Percentiles rank a stretch among this genome's conserved stretches.
These are phyloP conservation scores for Ormyrus thymus DNA, from an alignment of 2,888 invertebrate species.

Conservation along the genomic window DNA sequence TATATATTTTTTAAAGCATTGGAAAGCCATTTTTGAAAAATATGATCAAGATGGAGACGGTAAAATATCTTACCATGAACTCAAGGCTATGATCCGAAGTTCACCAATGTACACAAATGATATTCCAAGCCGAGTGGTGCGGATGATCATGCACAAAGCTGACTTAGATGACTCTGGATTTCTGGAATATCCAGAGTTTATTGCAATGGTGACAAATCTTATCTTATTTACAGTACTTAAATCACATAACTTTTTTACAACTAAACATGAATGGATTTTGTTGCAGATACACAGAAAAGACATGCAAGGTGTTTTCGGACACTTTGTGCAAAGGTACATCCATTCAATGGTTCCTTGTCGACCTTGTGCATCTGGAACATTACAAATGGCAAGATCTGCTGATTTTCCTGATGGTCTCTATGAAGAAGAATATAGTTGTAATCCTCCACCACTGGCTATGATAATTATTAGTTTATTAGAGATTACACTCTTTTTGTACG, in stretches of 20 bases:
- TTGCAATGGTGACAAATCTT: conserved; percentile 79
- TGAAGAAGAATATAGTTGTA: conserved; percentile 93
- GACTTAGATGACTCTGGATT: conserved; percentile 82
- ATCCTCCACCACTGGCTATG: conserved; percentile 95
- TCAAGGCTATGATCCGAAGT: conserved; percentile 79
- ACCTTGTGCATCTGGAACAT: conserved; percentile 63
- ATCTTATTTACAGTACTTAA: not conserved
- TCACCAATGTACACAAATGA: conserved; percentile 81
- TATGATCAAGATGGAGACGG: conserved; percentile 86
- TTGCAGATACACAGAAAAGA: conserved; percentile 73
- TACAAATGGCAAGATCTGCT: conserved; percentile 72
- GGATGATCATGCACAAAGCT: conserved; percentile 81
- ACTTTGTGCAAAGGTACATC: conserved; percentile 80
- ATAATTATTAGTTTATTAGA: conserved; percentile 91
- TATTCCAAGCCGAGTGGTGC: conserved; percentile 82
- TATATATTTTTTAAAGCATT: conserved; percentile 68
- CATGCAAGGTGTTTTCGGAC: conserved; percentile 81
- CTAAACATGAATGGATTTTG: conserved; percentile 21
- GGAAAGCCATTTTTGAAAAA: conserved; percentile 74
- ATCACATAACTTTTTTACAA: not conserved
- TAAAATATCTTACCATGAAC: conserved; percentile 81
- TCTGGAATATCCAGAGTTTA: conserved; percentile 84
- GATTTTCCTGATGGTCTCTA: conserved; percentile 83
- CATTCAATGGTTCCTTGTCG: conserved; percentile 78
- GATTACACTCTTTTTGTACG: conserved; percentile 81